Evolutionary conservation across 2,797 vertebrate species (phyloP), one percentile per base, ranked within the genome.

Genomic region (Enteromius unitaeniatus): DNA sequence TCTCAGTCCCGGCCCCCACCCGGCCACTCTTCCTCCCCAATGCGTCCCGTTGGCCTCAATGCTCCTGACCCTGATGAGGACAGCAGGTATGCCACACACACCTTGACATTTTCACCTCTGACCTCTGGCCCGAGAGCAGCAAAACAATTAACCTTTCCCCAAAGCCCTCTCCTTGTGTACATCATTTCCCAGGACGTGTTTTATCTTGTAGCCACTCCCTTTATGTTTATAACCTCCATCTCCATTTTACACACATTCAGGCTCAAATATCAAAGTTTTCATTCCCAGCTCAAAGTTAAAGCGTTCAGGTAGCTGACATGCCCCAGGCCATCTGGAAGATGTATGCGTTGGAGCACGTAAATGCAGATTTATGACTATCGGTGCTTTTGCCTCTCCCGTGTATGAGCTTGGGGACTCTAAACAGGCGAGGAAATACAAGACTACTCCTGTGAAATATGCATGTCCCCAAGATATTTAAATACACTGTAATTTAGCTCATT

Each of bases 21-120:
- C 17, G 42, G 51, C 1, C 0, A 68, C 14, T 21, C 5, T 15
- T 28, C 87, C 21, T 67, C 84, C 53, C 6, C 42, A 42, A 11
- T 80, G 21, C 86, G 87, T 1, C 62, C 4, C 23, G 47, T 79
- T 83, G 88, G 85, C 78, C 84, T 72, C 0, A 0, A 6, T 14
- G 79, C 60, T 67, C 84, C 77, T 28, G 68, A 91, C 1, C 84
- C 42, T 28, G 87, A 58, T 62, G 90, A 92, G 3, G 92, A 92
- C 69, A 92, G 40, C 79, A 91, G 95, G 94, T 94, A 85, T 88
- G 94, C 93, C 88, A 53, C 37, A 62, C 70, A 40, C 70, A 85
- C 60, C 60, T 78, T 75, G 45, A 58, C 68, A 58, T 47, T 17
- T 62, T 78, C 37, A 87, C 76, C 45, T 31, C 19, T 74, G 15